Evolutionary conservation across 2,888 invertebrate genomes (phyloP).

Genomic region (Quadroppia sp.): DNA sequence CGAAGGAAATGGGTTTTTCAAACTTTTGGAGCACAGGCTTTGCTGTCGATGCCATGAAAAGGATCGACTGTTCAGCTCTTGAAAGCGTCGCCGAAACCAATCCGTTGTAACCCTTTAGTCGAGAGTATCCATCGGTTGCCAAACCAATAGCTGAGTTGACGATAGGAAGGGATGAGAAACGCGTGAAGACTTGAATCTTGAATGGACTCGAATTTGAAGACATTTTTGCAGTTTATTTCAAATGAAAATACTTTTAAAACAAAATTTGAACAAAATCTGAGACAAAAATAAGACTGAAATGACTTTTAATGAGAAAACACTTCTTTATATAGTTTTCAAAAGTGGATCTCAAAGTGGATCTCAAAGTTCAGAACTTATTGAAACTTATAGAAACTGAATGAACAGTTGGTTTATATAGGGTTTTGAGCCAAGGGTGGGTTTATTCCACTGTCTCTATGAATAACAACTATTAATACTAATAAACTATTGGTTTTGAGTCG

Average conservation of each 20-base stretch:
- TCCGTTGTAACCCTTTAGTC: conserved; percentile 61
- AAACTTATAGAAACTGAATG: too few relatives aligned
- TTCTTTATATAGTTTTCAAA: too few relatives aligned
- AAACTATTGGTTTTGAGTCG: too few relatives aligned
- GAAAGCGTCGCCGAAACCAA: conserved; percentile 51
- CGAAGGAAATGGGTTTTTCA: conserved; percentile 59
- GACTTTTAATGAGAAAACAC: too few relatives aligned
- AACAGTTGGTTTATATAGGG: too few relatives aligned
- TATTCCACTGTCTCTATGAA: too few relatives aligned
- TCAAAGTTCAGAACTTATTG: too few relatives aligned
- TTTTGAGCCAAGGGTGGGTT: too few relatives aligned
- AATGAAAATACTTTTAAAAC: too few relatives aligned
- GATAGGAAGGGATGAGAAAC: conserved; percentile 72
- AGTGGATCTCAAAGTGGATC: too few relatives aligned
- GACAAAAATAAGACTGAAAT: too few relatives aligned
- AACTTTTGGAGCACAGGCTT: conserved; percentile 68
- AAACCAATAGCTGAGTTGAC: conserved; percentile 70
- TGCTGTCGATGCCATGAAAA: conserved; percentile 67
- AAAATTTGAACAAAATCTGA: background rate
- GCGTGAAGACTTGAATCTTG: conserved; percentile 59
- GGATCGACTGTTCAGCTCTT: conserved; percentile 61
- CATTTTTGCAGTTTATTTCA: background rate
- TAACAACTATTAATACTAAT: too few relatives aligned
- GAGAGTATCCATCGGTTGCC: conserved; percentile 68
- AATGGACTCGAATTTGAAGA: background rate